phyloP scores from a whole-genome alignment of 2,797 vertebrate genomes.

The Schizothorax lantsangensis region DNA sequence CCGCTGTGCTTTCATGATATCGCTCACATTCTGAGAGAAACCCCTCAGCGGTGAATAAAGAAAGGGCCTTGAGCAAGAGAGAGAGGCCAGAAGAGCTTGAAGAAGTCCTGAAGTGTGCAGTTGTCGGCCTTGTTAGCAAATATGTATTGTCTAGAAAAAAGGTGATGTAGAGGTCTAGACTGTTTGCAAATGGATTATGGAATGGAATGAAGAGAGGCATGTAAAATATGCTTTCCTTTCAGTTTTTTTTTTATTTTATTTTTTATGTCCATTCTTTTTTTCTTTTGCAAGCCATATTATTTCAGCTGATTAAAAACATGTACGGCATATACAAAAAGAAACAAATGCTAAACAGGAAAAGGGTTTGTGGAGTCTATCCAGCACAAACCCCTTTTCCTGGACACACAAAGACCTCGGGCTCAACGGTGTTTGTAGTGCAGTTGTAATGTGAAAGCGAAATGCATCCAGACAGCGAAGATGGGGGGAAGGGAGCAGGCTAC shows the following conservation, averaged over 20 bases:
- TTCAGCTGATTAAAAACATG: background rate
- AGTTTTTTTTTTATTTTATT: background rate
- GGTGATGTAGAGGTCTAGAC: background rate
- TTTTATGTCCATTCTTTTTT: background rate
- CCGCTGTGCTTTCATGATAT: slow-evolving; percentile 54
- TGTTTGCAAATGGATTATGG: slow-evolving; percentile 8
- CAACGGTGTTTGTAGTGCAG: slow-evolving; percentile 64
- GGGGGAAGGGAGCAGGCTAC: slow-evolving; percentile 71
- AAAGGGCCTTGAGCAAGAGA: slow-evolving; percentile 18
- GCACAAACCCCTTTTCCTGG: slow-evolving; percentile 64
- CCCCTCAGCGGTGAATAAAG: slow-evolving; percentile 46
- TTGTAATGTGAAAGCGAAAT: slow-evolving; percentile 73
- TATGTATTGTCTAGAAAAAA: background rate
- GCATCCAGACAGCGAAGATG: slow-evolving; percentile 74
- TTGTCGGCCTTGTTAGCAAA: slow-evolving; percentile 24
- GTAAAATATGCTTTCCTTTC: slow-evolving; percentile 8
- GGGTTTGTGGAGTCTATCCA: slow-evolving; percentile 54
- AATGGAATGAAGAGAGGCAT: slow-evolving; percentile 4
- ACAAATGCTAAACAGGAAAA: slow-evolving; percentile 53
- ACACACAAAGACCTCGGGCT: slow-evolving; percentile 72
- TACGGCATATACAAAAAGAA: slow-evolving; percentile 24
- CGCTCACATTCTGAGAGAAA: slow-evolving; percentile 38
- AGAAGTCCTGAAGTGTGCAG: slow-evolving; percentile 33
- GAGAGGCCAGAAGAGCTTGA: slow-evolving; percentile 31
- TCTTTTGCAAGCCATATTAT: background rate